Base-by-base conservation (phyloP, 2,888 invertebrate species). In the Dryocosmus kuriphilus region DNA sequence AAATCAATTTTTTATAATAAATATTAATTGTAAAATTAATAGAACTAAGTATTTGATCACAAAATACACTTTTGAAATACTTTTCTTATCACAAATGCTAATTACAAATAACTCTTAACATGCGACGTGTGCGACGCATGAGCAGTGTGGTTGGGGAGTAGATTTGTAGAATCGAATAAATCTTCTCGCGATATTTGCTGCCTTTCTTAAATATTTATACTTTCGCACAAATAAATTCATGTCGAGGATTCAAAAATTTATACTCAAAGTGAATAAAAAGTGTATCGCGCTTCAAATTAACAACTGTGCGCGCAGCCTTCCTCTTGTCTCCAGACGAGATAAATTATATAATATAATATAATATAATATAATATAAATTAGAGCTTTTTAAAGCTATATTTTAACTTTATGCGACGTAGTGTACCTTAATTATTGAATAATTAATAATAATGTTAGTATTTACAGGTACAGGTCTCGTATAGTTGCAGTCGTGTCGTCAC, bases 391-490 rank as follows among this genome's bases (percentile, higher is more conserved):
- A 84, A 83, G 80, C 88, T 89, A 88, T 81, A 83, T 85, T n/a
- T n/a, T 84, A 84, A 85, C 81, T 85, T 85, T 86, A 85, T 83
- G 75, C 84, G 82, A 51, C 14, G 71, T 71, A n/a, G 71, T 55
- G 71, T 71, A 71, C 71, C 71, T 71, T 71, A 71, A 51, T 71
- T 51, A 51, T 71, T 51, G 71, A 85, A 77, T 83, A 81, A 86
- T 84, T 86, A 85, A 83, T 84, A 81, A 81, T 85, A 85, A 88
- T 89, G 85, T 88, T 91, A 91, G 86, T 91, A 91, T 91, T 86
- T 91, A 91, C 91, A 91, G 91, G 91, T 91, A 91, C 91, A 91
- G 91, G 91, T 91, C 91, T 91, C 91, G 91, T 91, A 91, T 90
- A 91, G 91, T 91, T 91, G 91, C 91, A 91, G 91, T 91, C 91